These are phyloP conservation scores for Aromia moschata DNA, from an alignment of 2,888 invertebrate genomes.

Conservation along the genomic window DNA sequence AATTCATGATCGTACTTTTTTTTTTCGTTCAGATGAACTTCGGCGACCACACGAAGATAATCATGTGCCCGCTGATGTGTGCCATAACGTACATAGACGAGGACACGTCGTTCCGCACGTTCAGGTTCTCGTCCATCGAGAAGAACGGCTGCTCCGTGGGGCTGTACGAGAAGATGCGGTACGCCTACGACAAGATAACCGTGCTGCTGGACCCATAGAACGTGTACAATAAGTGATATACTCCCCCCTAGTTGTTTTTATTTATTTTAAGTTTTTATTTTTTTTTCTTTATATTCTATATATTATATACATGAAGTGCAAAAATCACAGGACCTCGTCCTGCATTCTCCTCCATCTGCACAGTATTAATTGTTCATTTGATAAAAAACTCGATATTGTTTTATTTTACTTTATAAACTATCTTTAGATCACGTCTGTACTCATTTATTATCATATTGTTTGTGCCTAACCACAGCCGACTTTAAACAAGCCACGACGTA, in stretches of 20 bases:
- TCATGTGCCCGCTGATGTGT: conserved; percentile 96
- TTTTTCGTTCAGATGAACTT: conserved; percentile 87
- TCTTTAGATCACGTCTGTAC: not conserved
- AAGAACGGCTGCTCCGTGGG: conserved; percentile 85
- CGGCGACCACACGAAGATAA: conserved; percentile 98
- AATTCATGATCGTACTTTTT: no score
- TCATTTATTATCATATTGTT: conserved; percentile 1
- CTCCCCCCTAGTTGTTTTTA: conserved; percentile 16
- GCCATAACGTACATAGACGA: conserved; percentile 97
- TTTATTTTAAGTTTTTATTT: conserved; percentile 3
- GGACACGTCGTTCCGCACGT: conserved; percentile 92
- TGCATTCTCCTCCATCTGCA: not conserved
- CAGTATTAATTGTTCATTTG: conserved; percentile 18
- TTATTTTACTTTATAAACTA: conserved; percentile 9
- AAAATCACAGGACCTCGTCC: not conserved
- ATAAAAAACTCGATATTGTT: conserved; percentile 11
- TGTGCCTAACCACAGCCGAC: not conserved
- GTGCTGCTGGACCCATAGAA: conserved; percentile 44
- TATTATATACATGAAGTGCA: conserved; percentile 2
- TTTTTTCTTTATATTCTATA: no score
- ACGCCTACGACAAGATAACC: conserved; percentile 81
- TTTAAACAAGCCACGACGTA: no score
- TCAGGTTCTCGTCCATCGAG: conserved; percentile 84
- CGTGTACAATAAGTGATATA: conserved; percentile 20
- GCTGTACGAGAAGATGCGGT: conserved; percentile 82